Evolutionary conservation across 2,888 invertebrate species (phyloP).

Genomic region (Conchocele bisecta): DNA sequence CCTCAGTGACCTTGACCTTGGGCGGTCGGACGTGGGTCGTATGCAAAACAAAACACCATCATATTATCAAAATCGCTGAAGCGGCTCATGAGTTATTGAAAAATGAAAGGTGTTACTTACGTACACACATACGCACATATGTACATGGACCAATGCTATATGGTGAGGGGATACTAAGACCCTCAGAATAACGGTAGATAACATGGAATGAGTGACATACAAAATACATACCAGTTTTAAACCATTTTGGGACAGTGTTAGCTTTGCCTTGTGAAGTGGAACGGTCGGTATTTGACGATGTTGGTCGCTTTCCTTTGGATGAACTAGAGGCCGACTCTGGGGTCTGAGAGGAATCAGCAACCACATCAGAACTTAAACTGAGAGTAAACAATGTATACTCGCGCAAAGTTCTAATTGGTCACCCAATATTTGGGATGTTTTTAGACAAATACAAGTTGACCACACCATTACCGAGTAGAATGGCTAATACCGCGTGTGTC

Average conservation of each 20-base stretch:
- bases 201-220: no score
- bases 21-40: no score
- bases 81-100: no score
- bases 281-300: conserved; percentile 2
- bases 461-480: not conserved
- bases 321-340: conserved; percentile 3
- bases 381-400: not conserved
- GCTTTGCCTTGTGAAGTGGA: not conserved
- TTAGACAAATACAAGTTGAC: not conserved
- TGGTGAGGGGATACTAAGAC: no score
- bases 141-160: no score
- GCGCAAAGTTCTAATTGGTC: not conserved
- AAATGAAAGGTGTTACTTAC: no score
- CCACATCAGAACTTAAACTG: conserved; percentile 10
- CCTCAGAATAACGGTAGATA: no score
- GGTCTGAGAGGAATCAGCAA: no score
- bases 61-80: no score
- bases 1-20: no score
- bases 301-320: conserved; percentile 22
- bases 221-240: conserved; percentile 44
- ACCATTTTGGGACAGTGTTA: conserved; percentile 56
- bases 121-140: no score
- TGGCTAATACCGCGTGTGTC: not conserved
- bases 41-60: no score
- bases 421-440: not conserved